phyloP scores from a whole-genome alignment of 2,888 invertebrate species.

The Andrena marginata region DNA sequence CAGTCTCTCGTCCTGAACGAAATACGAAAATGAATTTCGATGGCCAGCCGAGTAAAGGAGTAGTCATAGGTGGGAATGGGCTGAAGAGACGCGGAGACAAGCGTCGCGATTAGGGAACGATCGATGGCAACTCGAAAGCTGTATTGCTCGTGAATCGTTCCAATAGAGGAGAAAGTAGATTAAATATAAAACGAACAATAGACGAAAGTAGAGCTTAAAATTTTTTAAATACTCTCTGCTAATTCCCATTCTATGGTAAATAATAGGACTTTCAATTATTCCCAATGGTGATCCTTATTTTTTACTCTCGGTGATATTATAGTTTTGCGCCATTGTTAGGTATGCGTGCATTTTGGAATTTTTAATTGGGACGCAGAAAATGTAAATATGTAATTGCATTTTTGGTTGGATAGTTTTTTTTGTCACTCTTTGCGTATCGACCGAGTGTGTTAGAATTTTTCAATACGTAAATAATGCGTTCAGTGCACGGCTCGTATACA shows the following conservation, averaged over 20 bases:
- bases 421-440: not conserved
- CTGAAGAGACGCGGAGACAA: not conserved
- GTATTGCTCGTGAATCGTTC: not conserved
- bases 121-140: not conserved
- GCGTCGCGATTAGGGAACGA: not conserved
- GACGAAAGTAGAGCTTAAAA: conserved; percentile 41
- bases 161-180: conserved; percentile 38
- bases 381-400: no score
- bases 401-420: no score
- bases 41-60: not conserved
- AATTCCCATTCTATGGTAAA: no score
- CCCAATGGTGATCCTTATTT: no score
- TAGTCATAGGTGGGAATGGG: not conserved
- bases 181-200: conserved; percentile 13
- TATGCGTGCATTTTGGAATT: not conserved
- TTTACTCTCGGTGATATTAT: no score
- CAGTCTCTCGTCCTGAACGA: conserved; percentile 52
- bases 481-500: conserved; percentile 73
- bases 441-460: conserved; percentile 15
- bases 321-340: no score
- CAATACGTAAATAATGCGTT: conserved; percentile 55
- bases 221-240: no score
- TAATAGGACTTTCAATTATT: no score
- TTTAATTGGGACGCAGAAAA: not conserved
- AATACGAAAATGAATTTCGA: conserved; percentile 60